Evolutionary conservation across 2,113 vertebrate species (phyloP).

Genomic region (Gambusia affinis): DNA sequence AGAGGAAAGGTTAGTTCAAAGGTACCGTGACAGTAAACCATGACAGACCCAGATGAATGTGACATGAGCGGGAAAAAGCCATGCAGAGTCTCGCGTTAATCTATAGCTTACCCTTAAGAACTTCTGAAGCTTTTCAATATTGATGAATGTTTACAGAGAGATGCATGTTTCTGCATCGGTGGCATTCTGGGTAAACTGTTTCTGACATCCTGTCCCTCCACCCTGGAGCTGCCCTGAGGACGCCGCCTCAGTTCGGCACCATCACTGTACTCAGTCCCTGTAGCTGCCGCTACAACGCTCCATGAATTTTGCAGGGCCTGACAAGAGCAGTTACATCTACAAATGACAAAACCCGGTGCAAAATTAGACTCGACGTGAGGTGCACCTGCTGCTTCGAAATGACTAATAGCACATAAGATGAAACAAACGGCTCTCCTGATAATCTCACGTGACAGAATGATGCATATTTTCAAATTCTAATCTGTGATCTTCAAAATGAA

Average conservation of each 20-base stretch:
- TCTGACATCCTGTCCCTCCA: conserved; percentile 60
- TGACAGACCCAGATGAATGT: not conserved
- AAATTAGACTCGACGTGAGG: conserved; percentile 20
- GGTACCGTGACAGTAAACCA: conserved; percentile 3
- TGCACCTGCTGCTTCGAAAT: conserved; percentile 42
- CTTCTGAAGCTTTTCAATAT: not conserved
- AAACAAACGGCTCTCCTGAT: conserved; percentile 15
- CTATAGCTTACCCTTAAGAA: conserved; percentile 1
- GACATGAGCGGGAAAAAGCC: conserved; percentile 2
- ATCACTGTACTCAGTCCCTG: conserved; percentile 29
- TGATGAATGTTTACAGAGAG: not conserved
- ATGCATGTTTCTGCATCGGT: conserved; percentile 31
- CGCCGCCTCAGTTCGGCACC: conserved; percentile 55
- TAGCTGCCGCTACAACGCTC: conserved; percentile 30
- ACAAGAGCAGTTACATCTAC: conserved; percentile 23
- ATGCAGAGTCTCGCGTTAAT: conserved; percentile 13
- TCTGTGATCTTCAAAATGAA: conserved; percentile 17
- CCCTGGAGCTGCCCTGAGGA: conserved; percentile 68
- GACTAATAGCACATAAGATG: conserved; percentile 20
- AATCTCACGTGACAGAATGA: conserved; percentile 2
- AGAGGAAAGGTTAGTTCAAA: conserved; percentile 1
- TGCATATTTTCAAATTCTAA: not conserved
- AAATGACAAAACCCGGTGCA: conserved; percentile 7
- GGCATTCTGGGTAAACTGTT: conserved; percentile 59
- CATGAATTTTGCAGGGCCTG: conserved; percentile 10